Evolutionary conservation across 2,113 vertebrate species (phyloP), one percentile per base, ranked within the genome.

Genomic region (Catagonus wagneri): DNA sequence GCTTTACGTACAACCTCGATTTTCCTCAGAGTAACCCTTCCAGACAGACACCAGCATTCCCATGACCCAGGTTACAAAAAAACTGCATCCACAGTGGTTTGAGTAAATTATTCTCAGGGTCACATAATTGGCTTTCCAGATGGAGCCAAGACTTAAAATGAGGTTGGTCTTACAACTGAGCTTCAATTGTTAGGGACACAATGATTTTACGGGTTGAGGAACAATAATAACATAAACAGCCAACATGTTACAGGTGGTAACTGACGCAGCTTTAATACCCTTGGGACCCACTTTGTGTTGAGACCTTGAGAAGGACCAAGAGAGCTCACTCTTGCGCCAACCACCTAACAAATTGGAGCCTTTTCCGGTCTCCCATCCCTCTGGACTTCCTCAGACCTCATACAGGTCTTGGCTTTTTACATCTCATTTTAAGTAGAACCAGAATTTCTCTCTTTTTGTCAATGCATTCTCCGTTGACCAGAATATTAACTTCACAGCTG

Each of bases 401-500:
- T 19, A 39, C 39, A 22, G 19, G 52, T 61, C 87, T 84, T 60
- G 7, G 25, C 36, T 95, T 95, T 85, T 93, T 60, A 23, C 7
- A 69, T 80, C 50, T 96, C 56, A 85, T 85, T 93, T 95, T 94
- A 95, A 97, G 27, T 25, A 93, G 81, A 97, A 89, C 36, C 92
- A 93, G 68, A 71, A 78, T 75, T 32, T 61, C 65, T 75, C 5
- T 8, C 39, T 71, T 39, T 65, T 22, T 1, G 9, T 85, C 75
- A 85, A 58, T 56, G 6, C 83, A 50, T 74, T 92, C 27, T 93
- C 83, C 44, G 34, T 65, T 96, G 71, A 90, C 4, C 72, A 56
- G 50, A 90, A 90, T 44, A 79, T 71, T 90, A 89, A 52, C 44
- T 61, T 92, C 78, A 56, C 20, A 71, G 44, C 58, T 92, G n/a